Conservation (phyloP, 1,140 invertebrate species). For the Carposina sasakii region DNA sequence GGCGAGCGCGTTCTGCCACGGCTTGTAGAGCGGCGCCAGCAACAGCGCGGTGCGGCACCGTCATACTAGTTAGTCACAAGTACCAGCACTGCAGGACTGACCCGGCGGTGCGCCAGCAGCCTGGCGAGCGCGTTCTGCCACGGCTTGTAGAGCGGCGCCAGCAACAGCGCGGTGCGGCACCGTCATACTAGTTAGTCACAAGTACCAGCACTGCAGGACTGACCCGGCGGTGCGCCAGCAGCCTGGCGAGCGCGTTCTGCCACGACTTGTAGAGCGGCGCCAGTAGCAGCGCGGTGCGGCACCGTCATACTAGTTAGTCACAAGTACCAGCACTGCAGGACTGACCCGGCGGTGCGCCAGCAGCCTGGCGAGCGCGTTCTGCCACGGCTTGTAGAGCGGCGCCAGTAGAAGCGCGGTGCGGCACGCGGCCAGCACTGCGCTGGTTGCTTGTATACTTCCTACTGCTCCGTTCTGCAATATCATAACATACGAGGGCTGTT, state of each 20-base stretch:
- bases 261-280: slow-evolving; percentile 42
- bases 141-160: slow-evolving; percentile 36
- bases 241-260: slow-evolving; percentile 52
- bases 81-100: too few relatives aligned
- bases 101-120: slow-evolving; percentile 59
- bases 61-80: too few relatives aligned
- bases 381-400: slow-evolving; percentile 44
- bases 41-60: slow-evolving; percentile 47
- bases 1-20: slow-evolving; percentile 56
- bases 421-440: slow-evolving; percentile 49
- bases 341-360: slow-evolving; percentile 58
- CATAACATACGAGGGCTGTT: slow-evolving; percentile 2
- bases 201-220: too few relatives aligned
- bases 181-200: too few relatives aligned
- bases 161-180: slow-evolving; percentile 44
- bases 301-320: too few relatives aligned
- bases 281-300: slow-evolving; percentile 45
- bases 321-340: too few relatives aligned
- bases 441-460: slow-evolving; percentile 40
- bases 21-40: slow-evolving; percentile 36
- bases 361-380: slow-evolving; percentile 51
- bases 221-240: slow-evolving; percentile 62
- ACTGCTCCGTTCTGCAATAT: slow-evolving; percentile 41
- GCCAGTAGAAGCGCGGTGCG: slow-evolving; percentile 45
- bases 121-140: slow-evolving; percentile 59